phyloP scores from a whole-genome alignment of 2,888 invertebrate species.

The Andrena bicolor region DNA sequence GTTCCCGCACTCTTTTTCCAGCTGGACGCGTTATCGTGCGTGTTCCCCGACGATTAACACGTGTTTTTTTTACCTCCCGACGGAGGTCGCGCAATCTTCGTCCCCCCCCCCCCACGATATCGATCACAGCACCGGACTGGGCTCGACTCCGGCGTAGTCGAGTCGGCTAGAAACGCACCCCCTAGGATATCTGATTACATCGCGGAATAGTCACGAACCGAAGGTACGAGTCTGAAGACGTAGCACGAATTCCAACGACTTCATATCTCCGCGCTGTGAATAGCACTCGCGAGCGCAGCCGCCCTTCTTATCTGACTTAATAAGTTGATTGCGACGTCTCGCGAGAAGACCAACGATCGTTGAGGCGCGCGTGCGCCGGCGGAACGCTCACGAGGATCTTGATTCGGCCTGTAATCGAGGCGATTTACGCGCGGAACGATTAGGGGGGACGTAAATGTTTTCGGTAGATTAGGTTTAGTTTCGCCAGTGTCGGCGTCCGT shows the following conservation, averaged over 20 bases:
- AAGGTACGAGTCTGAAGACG: conserved; percentile 60
- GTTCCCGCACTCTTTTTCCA: conserved; percentile 30
- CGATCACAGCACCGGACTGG: conserved; percentile 50
- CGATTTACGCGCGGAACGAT: conserved; percentile 52
- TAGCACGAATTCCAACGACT: conserved; percentile 65
- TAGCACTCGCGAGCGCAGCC: conserved; percentile 6
- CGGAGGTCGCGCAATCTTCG: neutral
- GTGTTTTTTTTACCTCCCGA: conserved; percentile 52
- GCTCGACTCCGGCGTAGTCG: neutral
- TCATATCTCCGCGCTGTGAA: conserved; percentile 54
- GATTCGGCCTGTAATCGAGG: conserved; percentile 39
- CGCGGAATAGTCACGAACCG: conserved; percentile 64
- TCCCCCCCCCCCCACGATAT: conserved; percentile 59
- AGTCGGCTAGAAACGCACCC: conserved; percentile 43
- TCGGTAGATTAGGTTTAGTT: conserved; percentile 33
- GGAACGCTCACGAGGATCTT: conserved; percentile 36
- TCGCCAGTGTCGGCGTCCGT: neutral
- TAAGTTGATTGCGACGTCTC: conserved; percentile 63
- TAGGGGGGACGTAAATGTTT: conserved; percentile 52
- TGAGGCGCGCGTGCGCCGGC: conserved; percentile 12
- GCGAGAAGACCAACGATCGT: conserved; percentile 49
- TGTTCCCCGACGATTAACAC: conserved; percentile 71
- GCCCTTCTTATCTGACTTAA: conserved; percentile 53
- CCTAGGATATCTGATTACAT: conserved; percentile 61
- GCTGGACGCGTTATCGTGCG: conserved; percentile 66